Evolutionary conservation across 1,140 invertebrate genomes (phyloP), one percentile per base, ranked within the genome.

Genomic region (Manduca sexta): DNA sequence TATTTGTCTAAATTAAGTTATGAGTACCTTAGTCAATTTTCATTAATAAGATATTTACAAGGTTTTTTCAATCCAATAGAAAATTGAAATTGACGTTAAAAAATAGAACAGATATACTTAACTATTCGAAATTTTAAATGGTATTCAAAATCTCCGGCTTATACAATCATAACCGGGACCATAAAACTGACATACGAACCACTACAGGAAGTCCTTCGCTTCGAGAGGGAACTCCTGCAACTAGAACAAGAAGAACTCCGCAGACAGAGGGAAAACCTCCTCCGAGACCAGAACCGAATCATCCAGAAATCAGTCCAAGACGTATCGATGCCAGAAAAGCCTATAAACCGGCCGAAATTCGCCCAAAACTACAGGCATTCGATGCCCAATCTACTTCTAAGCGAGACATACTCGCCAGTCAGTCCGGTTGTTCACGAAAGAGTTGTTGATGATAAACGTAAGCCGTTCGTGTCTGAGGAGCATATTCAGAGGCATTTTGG

Each of bases 161-260:
- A n/a, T n/a, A 26, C 21, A 26, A 3, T 26, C 4, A 26, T 8
- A 3, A 3, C 4, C 21, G 8, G 8, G 8, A 26, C 21, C 4
- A 26, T 26, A 26, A 26, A 8, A 26, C 21, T 26, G 21, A 26
- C 0, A 26, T 26, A 26, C 21, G 21, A 55, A 53, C 34, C 52
- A 60, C 53, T 63, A 40, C 68, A 91, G 87, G 92, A 94, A 75
- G 92, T 93, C 13, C 77, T 94, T 31, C 89, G 91, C 54, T 92
- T 93, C 33, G 93, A 94, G 80, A 88, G 92, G 10, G 92, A 94
- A 78, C 83, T 94, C 1, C 64, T 93, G 1, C 92, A 94, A 68
- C 65, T 93, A 18, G 92, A 94, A 73, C 91, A 93, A 72, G 92
- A 93, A 75, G 92, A 93, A 64, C 62, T 93, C n/a, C 90, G 93